phyloP scores from a whole-genome alignment of 37 sponge, comb jelly and placozoan genomes.

The Hexactinellida sp. region DNA sequence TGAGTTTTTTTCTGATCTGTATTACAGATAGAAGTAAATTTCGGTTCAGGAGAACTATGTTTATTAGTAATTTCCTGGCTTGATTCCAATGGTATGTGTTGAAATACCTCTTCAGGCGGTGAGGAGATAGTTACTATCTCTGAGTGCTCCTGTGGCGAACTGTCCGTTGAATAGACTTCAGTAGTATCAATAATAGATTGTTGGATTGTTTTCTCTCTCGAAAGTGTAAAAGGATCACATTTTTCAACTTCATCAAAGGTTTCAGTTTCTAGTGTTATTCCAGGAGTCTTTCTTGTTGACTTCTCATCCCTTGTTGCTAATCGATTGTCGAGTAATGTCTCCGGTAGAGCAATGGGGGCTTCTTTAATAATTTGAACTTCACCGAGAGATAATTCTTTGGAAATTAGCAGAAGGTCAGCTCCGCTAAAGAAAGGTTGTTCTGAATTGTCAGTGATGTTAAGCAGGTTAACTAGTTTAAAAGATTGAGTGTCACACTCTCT shows the following conservation, averaged over 20 bases:
- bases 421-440: neutral
- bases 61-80: neutral
- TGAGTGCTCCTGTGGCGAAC: neutral
- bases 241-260: no score
- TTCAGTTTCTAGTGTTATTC: no score
- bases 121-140: neutral
- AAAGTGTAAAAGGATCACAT: no score
- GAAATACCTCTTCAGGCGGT: neutral
- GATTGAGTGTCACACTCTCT: neutral
- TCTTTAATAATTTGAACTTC: no score
- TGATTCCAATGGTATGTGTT: neutral
- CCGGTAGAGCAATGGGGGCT: no score
- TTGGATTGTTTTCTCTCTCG: no score
- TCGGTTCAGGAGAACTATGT: neutral
- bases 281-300: no score
- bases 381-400: neutral
- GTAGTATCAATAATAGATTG: no score
- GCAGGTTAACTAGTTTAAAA: neutral
- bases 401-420: neutral
- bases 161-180: neutral
- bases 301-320: no score
- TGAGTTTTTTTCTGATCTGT: neutral
- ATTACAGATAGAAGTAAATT: neutral
- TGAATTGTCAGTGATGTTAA: neutral
- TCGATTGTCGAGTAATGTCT: no score